These are phyloP conservation scores for Actinopyga echinites DNA, from an alignment of 53 echinoderm and acorn worm species.

Conservation along the genomic window DNA sequence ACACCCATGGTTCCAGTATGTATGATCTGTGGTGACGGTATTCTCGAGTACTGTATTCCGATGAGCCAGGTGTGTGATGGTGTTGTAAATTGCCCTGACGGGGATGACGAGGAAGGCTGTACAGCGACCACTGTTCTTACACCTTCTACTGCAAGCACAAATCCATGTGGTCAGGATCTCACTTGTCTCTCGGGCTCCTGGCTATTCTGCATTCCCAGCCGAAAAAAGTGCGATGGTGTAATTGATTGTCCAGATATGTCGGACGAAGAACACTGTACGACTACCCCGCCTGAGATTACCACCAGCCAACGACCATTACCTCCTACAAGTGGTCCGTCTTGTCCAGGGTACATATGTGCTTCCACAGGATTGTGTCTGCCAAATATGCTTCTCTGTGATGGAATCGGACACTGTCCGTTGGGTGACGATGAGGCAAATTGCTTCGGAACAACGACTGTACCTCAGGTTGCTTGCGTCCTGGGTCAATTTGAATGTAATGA, in stretches of 20 bases:
- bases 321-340: too few relatives aligned
- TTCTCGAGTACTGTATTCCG: too few relatives aligned
- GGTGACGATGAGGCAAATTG: constrained; percentile 53
- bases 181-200: background rate
- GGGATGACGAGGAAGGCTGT: too few relatives aligned
- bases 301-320: background rate
- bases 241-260: constrained; percentile 22
- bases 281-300: background rate
- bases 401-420: constrained; percentile 2
- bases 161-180: background rate
- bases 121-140: background rate
- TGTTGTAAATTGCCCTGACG: too few relatives aligned
- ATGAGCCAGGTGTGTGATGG: too few relatives aligned
- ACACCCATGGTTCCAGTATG: too few relatives aligned
- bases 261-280: constrained; percentile 16
- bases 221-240: constrained; percentile 20
- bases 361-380: background rate
- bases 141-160: background rate
- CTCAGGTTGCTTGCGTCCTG: background rate
- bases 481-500: constrained; percentile 47
- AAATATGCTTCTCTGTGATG: constrained; percentile 6
- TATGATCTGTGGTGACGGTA: too few relatives aligned
- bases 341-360: too few relatives aligned
- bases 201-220: background rate
- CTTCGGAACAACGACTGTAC: background rate